phyloP scores from a whole-genome alignment of 2,113 vertebrate genomes.

The Cyrtonyx montezumae region DNA sequence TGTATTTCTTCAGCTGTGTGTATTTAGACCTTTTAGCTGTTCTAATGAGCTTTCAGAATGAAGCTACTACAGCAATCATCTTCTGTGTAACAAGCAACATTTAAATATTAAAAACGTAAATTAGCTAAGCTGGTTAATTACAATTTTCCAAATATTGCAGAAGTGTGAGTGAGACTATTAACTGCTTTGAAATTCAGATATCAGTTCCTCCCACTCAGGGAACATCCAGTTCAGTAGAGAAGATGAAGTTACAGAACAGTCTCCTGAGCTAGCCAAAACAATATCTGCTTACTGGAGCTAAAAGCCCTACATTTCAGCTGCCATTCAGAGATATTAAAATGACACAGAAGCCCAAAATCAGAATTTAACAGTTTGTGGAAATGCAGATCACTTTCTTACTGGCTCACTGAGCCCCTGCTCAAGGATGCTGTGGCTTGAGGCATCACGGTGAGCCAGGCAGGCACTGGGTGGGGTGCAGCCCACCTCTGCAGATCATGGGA shows the following conservation, averaged over 20 bases:
- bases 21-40: slow-evolving; percentile 71
- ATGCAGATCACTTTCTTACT: not conserved
- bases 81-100: slow-evolving; percentile 70
- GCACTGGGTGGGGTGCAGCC: not conserved
- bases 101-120: slow-evolving; percentile 73
- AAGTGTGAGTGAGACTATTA: slow-evolving; percentile 60
- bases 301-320: slow-evolving; percentile 12
- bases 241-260: slow-evolving; percentile 72
- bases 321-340: not conserved
- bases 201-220: slow-evolving; percentile 62
- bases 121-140: slow-evolving; percentile 68
- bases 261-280: slow-evolving; percentile 69
- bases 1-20: slow-evolving; percentile 69
- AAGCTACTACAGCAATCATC: slow-evolving; percentile 67
- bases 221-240: slow-evolving; percentile 30
- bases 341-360: not conserved
- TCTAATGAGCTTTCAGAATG: slow-evolving; percentile 71
- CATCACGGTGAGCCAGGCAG: rapidly evolving
- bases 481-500: not conserved
- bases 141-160: slow-evolving; percentile 63
- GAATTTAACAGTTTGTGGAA: not conserved
- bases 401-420: not conserved
- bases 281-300: slow-evolving; percentile 39
- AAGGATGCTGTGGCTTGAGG: not conserved
- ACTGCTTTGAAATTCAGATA: slow-evolving; percentile 72